Percentiles rank a stretch among this genome's conserved stretches.
phyloP scores from a whole-genome alignment of 2,797 vertebrate genomes.

The Neosilurus mollespiculum region DNA sequence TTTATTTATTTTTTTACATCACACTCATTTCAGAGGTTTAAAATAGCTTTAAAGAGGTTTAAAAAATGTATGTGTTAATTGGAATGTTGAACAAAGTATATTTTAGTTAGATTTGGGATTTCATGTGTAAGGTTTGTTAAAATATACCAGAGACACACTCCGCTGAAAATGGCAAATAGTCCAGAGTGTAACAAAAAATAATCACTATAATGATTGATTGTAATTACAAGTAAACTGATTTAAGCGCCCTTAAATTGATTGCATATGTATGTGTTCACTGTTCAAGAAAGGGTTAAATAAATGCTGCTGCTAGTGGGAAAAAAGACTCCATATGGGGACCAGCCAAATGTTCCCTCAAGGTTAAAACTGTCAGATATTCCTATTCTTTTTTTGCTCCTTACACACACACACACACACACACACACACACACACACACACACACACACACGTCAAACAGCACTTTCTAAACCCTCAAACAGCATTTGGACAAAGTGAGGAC shows the following conservation, averaged over 20 bases:
- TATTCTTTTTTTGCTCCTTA: background rate
- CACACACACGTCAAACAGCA: background rate
- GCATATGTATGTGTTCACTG: background rate
- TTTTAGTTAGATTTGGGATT: background rate
- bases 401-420: too few relatives aligned
- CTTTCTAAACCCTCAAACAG: too few relatives aligned
- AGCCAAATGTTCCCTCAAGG: constrained; percentile 7
- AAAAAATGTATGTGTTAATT: too few relatives aligned
- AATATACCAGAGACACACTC: background rate
- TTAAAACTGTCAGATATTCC: constrained; percentile 7
- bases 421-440: background rate
- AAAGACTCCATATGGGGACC: background rate
- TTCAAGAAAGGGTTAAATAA: background rate
- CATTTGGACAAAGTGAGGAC: too few relatives aligned
- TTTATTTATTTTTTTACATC: background rate
- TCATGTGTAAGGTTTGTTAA: background rate
- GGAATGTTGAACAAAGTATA: background rate
- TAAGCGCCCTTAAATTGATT: background rate
- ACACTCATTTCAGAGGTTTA: background rate
- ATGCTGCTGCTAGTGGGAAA: background rate
- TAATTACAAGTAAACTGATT: background rate
- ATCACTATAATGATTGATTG: background rate
- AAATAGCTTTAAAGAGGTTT: background rate
- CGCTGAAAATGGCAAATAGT: background rate
- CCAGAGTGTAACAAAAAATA: background rate